A percentile compares a stretch with the other conserved stretches of the same genome.
Conservation (phyloP, 2,113 vertebrate species). For the Geococcyx californianus region DNA sequence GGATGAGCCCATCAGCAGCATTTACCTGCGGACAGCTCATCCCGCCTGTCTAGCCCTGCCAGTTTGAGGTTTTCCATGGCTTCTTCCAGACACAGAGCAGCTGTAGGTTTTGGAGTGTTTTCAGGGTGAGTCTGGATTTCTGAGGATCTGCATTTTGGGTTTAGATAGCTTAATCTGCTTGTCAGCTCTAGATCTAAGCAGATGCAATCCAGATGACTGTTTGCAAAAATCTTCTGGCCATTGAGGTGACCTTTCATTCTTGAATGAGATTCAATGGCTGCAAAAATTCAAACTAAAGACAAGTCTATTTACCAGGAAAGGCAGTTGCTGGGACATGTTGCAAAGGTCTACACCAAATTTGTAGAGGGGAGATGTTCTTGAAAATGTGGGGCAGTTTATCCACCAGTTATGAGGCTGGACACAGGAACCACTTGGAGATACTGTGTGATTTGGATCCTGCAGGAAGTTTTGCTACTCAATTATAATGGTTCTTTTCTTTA, state of each 20-base stretch:
- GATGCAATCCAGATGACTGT: neutral
- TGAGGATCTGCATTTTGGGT: neutral
- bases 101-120: neutral
- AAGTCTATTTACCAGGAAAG: neutral
- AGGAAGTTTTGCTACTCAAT: neutral
- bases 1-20: neutral
- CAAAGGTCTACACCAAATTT: neutral
- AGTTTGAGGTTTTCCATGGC: neutral
- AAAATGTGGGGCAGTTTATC: neutral
- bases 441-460: neutral
- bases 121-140: neutral
- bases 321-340: neutral
- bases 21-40: neutral
- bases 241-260: neutral
- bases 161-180: neutral
- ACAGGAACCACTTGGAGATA: neutral
- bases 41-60: neutral
- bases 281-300: neutral
- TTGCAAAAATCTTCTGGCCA: neutral
- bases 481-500: neutral
- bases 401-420: neutral
- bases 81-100: neutral
- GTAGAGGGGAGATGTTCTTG: neutral
- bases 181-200: neutral
- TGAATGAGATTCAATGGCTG: neutral